Base-by-base conservation (phyloP, 2,888 invertebrate species). In the Mesorhabditis belari region DNA sequence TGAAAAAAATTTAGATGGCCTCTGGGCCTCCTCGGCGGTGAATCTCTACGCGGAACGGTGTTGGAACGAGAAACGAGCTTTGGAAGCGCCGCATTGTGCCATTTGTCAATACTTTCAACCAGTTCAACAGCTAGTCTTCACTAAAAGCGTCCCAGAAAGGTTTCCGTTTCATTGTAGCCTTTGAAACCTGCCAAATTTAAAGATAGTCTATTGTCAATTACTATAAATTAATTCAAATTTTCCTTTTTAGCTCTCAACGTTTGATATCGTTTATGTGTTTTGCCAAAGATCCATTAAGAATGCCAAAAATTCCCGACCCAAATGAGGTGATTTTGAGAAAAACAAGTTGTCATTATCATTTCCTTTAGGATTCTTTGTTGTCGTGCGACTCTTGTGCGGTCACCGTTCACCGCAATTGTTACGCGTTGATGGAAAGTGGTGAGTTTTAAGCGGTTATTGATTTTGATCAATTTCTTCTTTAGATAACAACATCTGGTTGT, bases 321-420 rank as follows among this genome's bases (percentile, higher is more conserved):
- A 26, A 57, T 25, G 49, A 24, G 60, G 81, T 80, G 2, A 69
- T 72, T 3, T 35, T 1, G 12, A 9, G 12, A 9, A n/a, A 35
- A 35, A 17, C n/a, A 17, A 9, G 44, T n/a, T n/a, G 44, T 35
- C 12, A 35, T n/a, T 35, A 17, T 35, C n/a, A n/a, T n/a, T 17
- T 2, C 2, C n/a, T 35, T 35, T n/a, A 35, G 44, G 83, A 83
- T 58, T 75, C 77, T 25, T 80, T 87, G 26, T 72, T 87, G 9
- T 82, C 83, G n/a, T 87, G 87, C 75, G 78, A 82, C 29, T 82
- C 82, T 51, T 87, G 87, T 76, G 81, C 83, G 65, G 83, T 87
- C 6, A 85, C 85, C 65, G 86, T 87, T 12, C 87, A 87, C 76
- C 84, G 85, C 2, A 83, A 84, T 12, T 77, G 75, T 55, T 77